Base-by-base conservation (phyloP, 2,113 vertebrate species). In the Pygoscelis adeliae region DNA sequence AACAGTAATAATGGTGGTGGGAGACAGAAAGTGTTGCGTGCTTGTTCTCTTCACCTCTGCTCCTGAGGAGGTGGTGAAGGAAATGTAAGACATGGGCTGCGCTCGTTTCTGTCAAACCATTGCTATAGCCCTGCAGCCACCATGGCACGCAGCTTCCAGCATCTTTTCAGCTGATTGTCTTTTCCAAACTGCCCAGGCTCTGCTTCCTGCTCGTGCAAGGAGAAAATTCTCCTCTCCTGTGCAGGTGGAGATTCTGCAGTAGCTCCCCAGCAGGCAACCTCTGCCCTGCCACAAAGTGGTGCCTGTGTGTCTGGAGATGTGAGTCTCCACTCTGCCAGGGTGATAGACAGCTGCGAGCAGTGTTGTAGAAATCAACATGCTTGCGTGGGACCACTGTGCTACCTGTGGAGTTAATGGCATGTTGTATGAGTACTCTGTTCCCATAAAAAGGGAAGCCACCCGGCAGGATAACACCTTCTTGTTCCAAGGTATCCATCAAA, bases 331-430 rank as follows among this genome's bases (percentile, higher is more conserved):
- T 36, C 30, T 76, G 5, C 23, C 38, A 53, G 23, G 10, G 29
- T 30, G 67, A 70, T 5, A 36, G 34, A 5, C 23, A 26, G 30
- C 49, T 74, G 47, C 0, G 4, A 78, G 29, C 21, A 56, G 32
- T 7, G 13, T 6, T 47, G 42, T 67, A 58, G 77, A 62, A 77
- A 32, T 34, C 44, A 63, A 11, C 6, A 2, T 18, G 5, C 52
- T 73, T 0, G 1, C 0, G 3, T 59, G n/a, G 38, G 55, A 58
- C 30, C 15, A 5, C 59, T 42, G 34, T 21, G 36, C 42, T 69
- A 29, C 10, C 32, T 6, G 52, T 27, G 36, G 47, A 19, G 30
- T 66, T 56, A 55, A 53, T 29, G 50, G 27, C 46, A 29, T 13
- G 16, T 38, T 46, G 27, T n/a, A 15, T 3, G 21, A 70, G 32